Evolutionary conservation across 2,113 vertebrate genomes (phyloP).

Genomic region (Equus przewalskii): DNA sequence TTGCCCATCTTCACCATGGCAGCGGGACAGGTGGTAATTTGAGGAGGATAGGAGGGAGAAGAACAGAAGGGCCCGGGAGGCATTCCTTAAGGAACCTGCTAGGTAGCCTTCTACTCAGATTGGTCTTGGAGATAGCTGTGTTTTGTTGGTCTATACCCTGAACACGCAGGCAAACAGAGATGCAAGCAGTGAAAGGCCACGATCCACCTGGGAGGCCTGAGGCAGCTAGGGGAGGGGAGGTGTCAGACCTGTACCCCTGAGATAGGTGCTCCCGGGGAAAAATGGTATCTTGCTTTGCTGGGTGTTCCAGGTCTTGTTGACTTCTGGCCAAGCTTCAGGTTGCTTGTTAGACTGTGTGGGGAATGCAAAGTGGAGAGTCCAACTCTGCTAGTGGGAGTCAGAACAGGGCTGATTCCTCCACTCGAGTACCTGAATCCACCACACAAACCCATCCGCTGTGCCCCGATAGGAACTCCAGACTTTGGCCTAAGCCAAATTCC

Average conservation of each 20-base stretch:
- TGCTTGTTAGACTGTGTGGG: background rate
- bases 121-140: background rate
- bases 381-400: background rate
- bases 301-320: background rate
- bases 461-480: background rate
- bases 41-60: background rate
- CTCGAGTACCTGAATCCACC: background rate
- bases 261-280: background rate
- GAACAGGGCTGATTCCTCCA: background rate
- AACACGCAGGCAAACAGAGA: background rate
- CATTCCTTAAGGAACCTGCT: too few species aligned
- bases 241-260: background rate
- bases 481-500: constrained; percentile 13
- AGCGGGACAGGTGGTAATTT: background rate
- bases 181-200: background rate
- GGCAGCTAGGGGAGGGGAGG: background rate
- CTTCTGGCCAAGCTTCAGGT: background rate
- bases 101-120: background rate
- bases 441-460: background rate
- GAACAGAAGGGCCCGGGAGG: background rate
- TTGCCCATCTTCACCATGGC: background rate
- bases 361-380: background rate
- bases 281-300: constrained; percentile 20
- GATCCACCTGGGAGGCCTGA: background rate
- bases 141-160: too few species aligned